phyloP scores from a whole-genome alignment of 2,888 invertebrate genomes.

The Chrysopilus asiliformis region DNA sequence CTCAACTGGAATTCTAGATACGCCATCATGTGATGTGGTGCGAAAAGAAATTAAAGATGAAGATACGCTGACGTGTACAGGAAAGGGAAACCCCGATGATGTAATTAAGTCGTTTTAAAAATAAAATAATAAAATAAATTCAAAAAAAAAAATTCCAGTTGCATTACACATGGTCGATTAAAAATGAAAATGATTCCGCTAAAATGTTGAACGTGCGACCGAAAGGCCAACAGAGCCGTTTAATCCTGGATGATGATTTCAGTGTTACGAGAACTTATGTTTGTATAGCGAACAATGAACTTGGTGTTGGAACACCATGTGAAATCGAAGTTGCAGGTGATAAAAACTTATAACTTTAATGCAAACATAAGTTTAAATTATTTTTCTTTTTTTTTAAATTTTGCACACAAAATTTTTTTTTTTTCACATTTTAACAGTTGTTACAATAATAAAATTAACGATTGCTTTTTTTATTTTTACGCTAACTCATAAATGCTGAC shows the following conservation, averaged over 20 bases:
- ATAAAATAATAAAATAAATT: no score
- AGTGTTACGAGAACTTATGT: conserved; percentile 59
- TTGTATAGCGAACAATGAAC: conserved; percentile 73
- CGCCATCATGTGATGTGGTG: conserved; percentile 72
- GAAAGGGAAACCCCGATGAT: conserved; percentile 76
- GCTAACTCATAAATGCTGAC: conserved; percentile 9
- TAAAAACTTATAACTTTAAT: conserved; percentile 14
- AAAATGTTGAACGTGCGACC: conserved; percentile 35
- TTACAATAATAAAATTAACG: conserved; percentile 10
- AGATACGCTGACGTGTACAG: conserved; percentile 67
- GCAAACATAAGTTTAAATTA: conserved; percentile 8
- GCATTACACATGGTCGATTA: conserved; percentile 77
- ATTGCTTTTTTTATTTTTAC: conserved; percentile 11
- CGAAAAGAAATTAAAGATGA: conserved; percentile 57
- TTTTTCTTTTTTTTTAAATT: no score
- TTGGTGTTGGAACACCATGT: conserved; percentile 52
- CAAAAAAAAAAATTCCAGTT: no score
- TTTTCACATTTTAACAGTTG: background rate
- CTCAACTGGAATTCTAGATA: conserved; percentile 40
- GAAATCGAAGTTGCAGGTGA: conserved; percentile 55
- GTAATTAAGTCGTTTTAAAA: no score
- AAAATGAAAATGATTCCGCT: conserved; percentile 68
- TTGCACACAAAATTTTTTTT: background rate
- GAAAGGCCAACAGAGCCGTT: conserved; percentile 36
- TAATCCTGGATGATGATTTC: conserved; percentile 49